These are phyloP conservation scores for Phocides pigmalion DNA, from an alignment of 1,140 invertebrate species.

Conservation along the genomic window DNA sequence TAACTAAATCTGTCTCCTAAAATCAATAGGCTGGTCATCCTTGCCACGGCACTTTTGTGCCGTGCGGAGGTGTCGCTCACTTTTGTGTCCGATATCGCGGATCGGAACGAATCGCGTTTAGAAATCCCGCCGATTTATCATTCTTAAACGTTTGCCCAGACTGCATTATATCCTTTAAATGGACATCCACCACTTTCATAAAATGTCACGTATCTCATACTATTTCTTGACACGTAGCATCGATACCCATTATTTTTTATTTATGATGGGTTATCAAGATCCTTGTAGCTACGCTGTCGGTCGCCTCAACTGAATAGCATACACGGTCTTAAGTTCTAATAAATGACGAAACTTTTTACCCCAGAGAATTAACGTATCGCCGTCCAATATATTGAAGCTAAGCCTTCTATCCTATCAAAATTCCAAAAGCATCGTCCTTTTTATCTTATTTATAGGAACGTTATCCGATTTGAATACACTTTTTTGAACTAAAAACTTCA, in stretches of 20 bases:
- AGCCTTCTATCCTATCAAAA: conserved; percentile 22
- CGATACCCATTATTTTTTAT: conserved; percentile 51
- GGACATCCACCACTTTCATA: conserved; percentile 66
- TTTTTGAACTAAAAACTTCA: neutral
- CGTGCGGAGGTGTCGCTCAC: conserved; percentile 55
- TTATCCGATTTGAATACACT: conserved; percentile 26
- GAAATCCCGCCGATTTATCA: conserved; percentile 77
- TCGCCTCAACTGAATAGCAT: conserved; percentile 18
- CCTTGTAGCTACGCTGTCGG: conserved; percentile 9
- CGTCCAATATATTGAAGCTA: conserved; percentile 17
- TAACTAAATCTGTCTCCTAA: neutral
- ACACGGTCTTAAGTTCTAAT: conserved; percentile 21
- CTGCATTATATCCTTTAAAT: conserved; percentile 64
- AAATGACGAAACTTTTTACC: conserved; percentile 12
- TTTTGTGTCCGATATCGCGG: conserved; percentile 62
- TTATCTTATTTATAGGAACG: conserved; percentile 22
- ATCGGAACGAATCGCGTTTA: conserved; percentile 77
- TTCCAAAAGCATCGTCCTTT: conserved; percentile 23
- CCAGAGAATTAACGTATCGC: conserved; percentile 16
- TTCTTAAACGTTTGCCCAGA: conserved; percentile 72
- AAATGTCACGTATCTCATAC: conserved; percentile 73
- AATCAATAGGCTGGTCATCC: neutral
- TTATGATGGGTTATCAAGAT: conserved; percentile 37
- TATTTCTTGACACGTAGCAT: conserved; percentile 64
- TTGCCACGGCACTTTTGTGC: neutral